Evolutionary conservation across 2,113 vertebrate genomes (phyloP).

Genomic region (Pithys albifrons): DNA sequence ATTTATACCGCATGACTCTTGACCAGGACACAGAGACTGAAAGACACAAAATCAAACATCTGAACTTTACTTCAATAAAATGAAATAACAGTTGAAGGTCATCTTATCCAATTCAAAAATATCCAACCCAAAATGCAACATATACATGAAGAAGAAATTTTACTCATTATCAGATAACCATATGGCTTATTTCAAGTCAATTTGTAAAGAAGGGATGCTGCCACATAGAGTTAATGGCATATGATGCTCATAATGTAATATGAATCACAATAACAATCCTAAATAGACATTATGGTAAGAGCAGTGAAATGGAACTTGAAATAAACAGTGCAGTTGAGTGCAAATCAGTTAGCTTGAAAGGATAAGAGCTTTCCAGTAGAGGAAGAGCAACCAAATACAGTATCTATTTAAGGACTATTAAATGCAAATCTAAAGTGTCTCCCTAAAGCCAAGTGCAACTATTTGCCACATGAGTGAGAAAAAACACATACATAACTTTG

Average conservation of each 20-base stretch:
- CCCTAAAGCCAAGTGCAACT: not conserved
- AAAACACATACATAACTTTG: not conserved
- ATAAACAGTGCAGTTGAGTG: not conserved
- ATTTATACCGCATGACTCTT: not conserved
- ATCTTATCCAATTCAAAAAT: not conserved
- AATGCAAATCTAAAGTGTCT: not conserved
- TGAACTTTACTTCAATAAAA: not conserved
- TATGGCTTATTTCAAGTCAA: slow-evolving; percentile 11
- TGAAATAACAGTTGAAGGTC: not conserved
- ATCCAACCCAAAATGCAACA: not conserved
- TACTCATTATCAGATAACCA: not conserved
- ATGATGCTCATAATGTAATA: not conserved
- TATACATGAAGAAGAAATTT: not conserved
- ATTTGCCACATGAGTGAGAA: not conserved
- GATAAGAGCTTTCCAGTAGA: not conserved
- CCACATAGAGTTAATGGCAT: not conserved
- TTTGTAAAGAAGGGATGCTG: not conserved
- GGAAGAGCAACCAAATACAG: not conserved
- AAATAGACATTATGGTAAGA: not conserved
- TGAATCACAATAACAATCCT: not conserved
- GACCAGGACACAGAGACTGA: not conserved
- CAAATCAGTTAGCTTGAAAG: not conserved
- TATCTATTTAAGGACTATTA: not conserved
- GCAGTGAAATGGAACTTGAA: slow-evolving; percentile 26
- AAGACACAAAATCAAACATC: not conserved